Evolutionary conservation across 1,140 invertebrate genomes (phyloP), one percentile per base, ranked within the genome.

Genomic region (Drosophila lowei): DNA sequence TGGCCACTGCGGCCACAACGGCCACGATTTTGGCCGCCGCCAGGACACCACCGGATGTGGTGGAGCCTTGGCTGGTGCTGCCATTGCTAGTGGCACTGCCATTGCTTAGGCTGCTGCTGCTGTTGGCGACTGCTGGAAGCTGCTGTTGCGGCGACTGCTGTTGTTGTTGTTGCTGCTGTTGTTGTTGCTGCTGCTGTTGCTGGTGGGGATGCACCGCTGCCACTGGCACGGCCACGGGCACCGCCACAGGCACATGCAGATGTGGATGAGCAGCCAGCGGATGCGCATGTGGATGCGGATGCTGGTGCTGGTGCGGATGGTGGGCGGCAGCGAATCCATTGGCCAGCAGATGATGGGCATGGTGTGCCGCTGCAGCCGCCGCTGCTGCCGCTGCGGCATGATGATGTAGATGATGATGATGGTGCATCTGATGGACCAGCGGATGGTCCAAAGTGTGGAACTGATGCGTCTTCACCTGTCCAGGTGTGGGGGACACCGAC

Each of bases 261-360:
- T 90, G 91, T 70, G 88, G 78, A 85, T 77, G 75, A 28, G 83
- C 66, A 9, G 60, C 91, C 92, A 58, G 78, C 59, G 77, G 83
- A 78, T 76, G 66, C 11, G 41, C 60, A 42, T 64, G 47, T 1
- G 54, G 61, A 49, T 52, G 60, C 41, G 58, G 16, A 47, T 86
- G 90, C 74, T 83, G 73, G 77, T 74, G 74, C 30, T 60, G 56
- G 25, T 65, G 64, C 18, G 67, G 70, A 55, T 73, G 79, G 46
- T 73, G 79, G 46, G 62, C 21, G 13, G 68, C 57, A 43, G 59
- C 30, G 60, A 79, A 85, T 8, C 85, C 61, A 62, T 80, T 86
- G 63, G 76, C 61, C 54, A 79, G 28, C 56, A 77, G 76, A 56
- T 80, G 80, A 66, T 86, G 81, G 61, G 70, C 72, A 62, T 73